phyloP scores from a whole-genome alignment of 92 coral and sea anemone genomes.

The Hydrozoanthus gracilis region DNA sequence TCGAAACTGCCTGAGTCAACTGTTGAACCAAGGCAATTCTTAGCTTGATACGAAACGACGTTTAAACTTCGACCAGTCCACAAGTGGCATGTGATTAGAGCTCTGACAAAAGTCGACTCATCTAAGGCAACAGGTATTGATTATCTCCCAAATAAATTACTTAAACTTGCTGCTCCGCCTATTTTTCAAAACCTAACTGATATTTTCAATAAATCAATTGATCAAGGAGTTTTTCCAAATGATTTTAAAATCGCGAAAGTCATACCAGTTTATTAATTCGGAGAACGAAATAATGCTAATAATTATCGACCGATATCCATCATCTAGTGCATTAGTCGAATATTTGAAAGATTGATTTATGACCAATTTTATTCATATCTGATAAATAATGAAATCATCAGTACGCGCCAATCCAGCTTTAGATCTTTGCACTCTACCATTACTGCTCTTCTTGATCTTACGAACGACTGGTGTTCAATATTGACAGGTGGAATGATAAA shows the following conservation, averaged over 20 bases:
- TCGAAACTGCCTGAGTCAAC: background rate
- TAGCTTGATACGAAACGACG: background rate
- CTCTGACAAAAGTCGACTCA: background rate
- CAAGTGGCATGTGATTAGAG: background rate
- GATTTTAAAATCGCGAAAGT: no score
- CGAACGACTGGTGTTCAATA: background rate
- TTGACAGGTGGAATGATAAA: background rate
- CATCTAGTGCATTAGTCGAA: no score
- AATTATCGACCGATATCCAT: no score
- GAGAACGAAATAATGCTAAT: no score
- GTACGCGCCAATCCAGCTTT: background rate
- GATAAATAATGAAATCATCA: background rate
- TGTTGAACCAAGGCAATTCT: background rate
- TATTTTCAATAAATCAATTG: background rate
- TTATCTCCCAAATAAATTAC: background rate
- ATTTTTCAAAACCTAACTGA: background rate
- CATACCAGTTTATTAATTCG: background rate
- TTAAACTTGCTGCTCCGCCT: background rate
- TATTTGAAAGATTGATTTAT: background rate
- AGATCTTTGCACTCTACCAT: background rate
- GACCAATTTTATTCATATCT: background rate
- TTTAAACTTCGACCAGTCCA: background rate
- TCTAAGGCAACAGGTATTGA: constrained; percentile 26
- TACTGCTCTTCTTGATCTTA: background rate
- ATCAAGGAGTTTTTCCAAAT: background rate